A percentile compares a stretch with the other conserved stretches of the same genome.
These are phyloP conservation scores for Calephelis nemesis DNA, from an alignment of 1,140 invertebrate genomes.

Conservation along the genomic window DNA sequence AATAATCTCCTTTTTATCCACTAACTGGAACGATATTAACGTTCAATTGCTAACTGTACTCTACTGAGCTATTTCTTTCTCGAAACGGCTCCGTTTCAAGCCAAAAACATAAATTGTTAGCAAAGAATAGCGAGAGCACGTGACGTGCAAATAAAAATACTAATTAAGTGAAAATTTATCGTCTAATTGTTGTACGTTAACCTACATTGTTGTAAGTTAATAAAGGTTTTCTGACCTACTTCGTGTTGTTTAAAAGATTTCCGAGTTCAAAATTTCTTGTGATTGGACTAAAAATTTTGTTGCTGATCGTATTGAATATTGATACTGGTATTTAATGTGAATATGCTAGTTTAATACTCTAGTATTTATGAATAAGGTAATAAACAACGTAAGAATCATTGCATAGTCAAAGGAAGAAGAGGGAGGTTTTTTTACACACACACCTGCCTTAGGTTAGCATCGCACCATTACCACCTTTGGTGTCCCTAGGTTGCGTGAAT, in stretches of 20 bases:
- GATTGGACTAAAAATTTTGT: too few species aligned
- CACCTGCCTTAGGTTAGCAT: too few species aligned
- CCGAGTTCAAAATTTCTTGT: neutral
- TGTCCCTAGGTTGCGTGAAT: too few species aligned
- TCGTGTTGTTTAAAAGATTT: neutral
- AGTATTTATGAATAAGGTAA: too few species aligned
- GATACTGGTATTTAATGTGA: too few species aligned
- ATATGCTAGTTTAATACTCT: too few species aligned
- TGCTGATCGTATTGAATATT: too few species aligned
- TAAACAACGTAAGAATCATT: too few species aligned
- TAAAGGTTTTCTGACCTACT: constrained; percentile 14
- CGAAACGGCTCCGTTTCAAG: constrained; percentile 56
- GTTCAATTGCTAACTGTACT: constrained; percentile 2
- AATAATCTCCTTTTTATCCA: too few species aligned
- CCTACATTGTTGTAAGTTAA: constrained; percentile 12
- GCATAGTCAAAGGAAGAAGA: too few species aligned
- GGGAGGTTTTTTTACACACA: too few species aligned
- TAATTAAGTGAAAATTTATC: constrained; percentile 59
- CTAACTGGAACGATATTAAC: neutral
- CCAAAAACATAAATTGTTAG: constrained; percentile 54
- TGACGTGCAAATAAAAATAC: constrained; percentile 65
- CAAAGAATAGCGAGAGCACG: constrained; percentile 47
- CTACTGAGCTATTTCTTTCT: constrained; percentile 44
- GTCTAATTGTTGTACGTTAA: constrained; percentile 55
- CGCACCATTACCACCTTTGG: too few species aligned